A percentile compares a stretch with the other conserved stretches of the same genome.
These are phyloP conservation scores for Drosophila nigrodunni DNA, from an alignment of 1,140 invertebrate genomes.

Conservation along the genomic window DNA sequence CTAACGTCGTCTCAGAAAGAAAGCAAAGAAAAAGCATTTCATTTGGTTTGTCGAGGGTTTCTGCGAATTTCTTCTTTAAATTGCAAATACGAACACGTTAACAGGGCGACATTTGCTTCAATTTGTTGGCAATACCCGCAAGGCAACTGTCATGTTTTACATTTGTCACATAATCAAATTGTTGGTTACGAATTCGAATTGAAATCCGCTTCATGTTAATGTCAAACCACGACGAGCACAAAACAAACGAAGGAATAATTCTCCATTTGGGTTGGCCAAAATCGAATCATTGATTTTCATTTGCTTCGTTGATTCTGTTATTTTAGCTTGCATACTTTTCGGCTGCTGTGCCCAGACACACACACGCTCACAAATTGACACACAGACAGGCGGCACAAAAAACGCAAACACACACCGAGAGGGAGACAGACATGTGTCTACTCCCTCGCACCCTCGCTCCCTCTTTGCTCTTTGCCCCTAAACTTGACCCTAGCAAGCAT, in stretches of 20 bases:
- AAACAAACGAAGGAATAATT: slow-evolving; percentile 4
- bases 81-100: background rate
- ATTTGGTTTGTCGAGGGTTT: background rate
- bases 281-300: slow-evolving; percentile 78
- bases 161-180: slow-evolving; percentile 58
- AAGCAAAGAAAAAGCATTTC: background rate
- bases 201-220: slow-evolving; percentile 23
- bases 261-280: slow-evolving; percentile 26
- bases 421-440: background rate
- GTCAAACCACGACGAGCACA: slow-evolving; percentile 1
- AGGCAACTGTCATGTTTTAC: slow-evolving; percentile 52
- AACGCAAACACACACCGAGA: background rate
- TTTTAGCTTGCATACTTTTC: slow-evolving; percentile 6
- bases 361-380: slow-evolving; percentile 12
- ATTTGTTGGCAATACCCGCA: slow-evolving; percentile 17
- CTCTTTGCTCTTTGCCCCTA: slow-evolving; percentile 46
- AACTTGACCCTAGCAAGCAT: slow-evolving; percentile 78
- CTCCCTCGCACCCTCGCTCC: slow-evolving; percentile 38
- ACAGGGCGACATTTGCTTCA: background rate
- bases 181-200: slow-evolving; percentile 33
- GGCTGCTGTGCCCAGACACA: slow-evolving; percentile 55
- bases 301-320: slow-evolving; percentile 49
- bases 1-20: background rate
- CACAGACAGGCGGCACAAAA: slow-evolving; percentile 37
- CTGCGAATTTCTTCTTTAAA: background rate